A percentile compares a stretch with the other conserved stretches of the same genome.
These are phyloP conservation scores for Serrognathus titanus DNA, from an alignment of 2,888 invertebrate species.

Conservation along the genomic window DNA sequence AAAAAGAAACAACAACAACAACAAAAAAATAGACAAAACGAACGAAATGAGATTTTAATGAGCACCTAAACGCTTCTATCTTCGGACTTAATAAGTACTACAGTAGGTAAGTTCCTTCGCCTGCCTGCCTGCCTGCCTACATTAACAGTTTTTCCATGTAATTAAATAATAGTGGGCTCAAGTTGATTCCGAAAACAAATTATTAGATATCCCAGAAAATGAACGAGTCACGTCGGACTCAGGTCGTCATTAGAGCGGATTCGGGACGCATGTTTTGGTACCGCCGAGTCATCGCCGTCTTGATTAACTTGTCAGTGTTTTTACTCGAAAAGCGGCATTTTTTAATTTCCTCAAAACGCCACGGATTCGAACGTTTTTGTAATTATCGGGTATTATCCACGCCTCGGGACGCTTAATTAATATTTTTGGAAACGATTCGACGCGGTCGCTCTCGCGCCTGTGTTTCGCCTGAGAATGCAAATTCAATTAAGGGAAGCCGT, in stretches of 20 bases:
- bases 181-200: constrained; percentile 29
- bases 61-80: too few relatives aligned
- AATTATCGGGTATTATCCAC: constrained; percentile 38
- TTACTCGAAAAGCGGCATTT: constrained; percentile 44
- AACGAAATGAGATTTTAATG: too few relatives aligned
- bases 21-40: too few relatives aligned
- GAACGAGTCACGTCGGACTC: constrained; percentile 37
- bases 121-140: too few relatives aligned
- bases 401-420: constrained; percentile 27
- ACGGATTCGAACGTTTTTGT: constrained; percentile 23
- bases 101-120: too few relatives aligned
- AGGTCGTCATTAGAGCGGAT: constrained; percentile 44
- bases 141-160: constrained; percentile 8
- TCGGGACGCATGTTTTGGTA: constrained; percentile 45
- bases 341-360: constrained; percentile 25
- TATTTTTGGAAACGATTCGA: neutral
- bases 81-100: too few relatives aligned
- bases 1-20: too few relatives aligned
- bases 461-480: too few relatives aligned
- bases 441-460: too few relatives aligned
- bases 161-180: constrained; percentile 14
- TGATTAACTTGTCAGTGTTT: constrained; percentile 50
- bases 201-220: constrained; percentile 29
- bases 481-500: too few relatives aligned
- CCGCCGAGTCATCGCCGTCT: constrained; percentile 42